Percentiles rank a stretch among this genome's conserved stretches.
Evolutionary conservation across 2,113 vertebrate genomes (phyloP).

Genomic region (Bubo bubo): DNA sequence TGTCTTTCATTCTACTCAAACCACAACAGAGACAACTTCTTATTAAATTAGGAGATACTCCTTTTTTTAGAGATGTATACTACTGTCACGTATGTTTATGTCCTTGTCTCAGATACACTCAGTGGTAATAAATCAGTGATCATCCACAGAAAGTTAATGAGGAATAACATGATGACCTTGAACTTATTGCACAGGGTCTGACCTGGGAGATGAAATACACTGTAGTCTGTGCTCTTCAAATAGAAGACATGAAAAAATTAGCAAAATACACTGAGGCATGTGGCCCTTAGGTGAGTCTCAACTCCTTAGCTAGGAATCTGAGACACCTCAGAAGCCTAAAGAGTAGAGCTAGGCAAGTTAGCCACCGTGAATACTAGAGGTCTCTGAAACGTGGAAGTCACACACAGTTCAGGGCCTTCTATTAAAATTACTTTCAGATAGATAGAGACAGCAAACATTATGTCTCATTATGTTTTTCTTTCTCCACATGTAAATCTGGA

Average conservation of each 20-base stretch:
- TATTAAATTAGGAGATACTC: background rate
- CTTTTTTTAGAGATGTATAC: background rate
- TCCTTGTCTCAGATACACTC: background rate
- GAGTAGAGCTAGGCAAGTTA: background rate
- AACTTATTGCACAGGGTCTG: background rate
- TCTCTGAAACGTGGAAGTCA: background rate
- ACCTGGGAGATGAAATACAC: background rate
- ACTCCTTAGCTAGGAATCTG: background rate
- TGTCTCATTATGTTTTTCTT: background rate
- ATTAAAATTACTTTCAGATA: background rate
- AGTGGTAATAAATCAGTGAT: background rate
- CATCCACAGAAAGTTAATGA: background rate
- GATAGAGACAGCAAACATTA: background rate
- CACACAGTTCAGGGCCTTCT: background rate
- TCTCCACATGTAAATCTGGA: background rate
- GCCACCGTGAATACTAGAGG: background rate
- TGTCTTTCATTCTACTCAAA: background rate
- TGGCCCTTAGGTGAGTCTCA: background rate
- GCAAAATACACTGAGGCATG: background rate
- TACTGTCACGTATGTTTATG: background rate
- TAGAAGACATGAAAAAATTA: background rate
- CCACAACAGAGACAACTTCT: background rate
- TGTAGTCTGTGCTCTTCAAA: background rate
- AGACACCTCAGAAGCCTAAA: background rate
- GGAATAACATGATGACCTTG: background rate